phyloP scores from a whole-genome alignment of 2,113 vertebrate genomes.

The Paralichthys olivaceus region DNA sequence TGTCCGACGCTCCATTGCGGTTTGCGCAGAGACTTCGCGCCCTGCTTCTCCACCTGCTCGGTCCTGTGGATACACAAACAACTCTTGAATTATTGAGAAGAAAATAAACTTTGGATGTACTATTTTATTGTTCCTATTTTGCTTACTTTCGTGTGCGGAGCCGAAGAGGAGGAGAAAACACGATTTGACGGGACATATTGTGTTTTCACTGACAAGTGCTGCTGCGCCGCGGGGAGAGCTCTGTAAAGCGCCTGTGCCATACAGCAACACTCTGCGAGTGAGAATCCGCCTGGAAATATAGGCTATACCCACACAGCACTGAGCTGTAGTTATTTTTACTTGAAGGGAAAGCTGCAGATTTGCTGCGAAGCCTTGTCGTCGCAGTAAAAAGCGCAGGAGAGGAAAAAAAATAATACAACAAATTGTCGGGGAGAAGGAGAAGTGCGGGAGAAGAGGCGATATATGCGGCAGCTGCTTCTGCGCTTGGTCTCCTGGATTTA shows the following conservation, averaged over 20 bases:
- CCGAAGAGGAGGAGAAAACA: not conserved
- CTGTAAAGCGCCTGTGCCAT: constrained; percentile 33
- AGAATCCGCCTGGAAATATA: constrained; percentile 40
- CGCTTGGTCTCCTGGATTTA: constrained; percentile 72
- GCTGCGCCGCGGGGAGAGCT: constrained; percentile 32
- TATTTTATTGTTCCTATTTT: not conserved
- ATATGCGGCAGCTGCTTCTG: constrained; percentile 60
- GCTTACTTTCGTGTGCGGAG: constrained; percentile 12
- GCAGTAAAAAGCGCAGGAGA: constrained; percentile 31
- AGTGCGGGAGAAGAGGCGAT: constrained; percentile 42
- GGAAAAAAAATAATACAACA: not conserved
- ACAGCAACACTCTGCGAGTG: constrained; percentile 26
- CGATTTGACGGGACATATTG: constrained; percentile 34
- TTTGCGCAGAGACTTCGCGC: constrained; percentile 45
- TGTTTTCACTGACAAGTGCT: constrained; percentile 4
- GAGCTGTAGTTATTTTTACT: constrained; percentile 57
- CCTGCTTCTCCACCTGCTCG: constrained; percentile 2
- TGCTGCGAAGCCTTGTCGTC: constrained; percentile 55
- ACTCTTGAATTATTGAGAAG: not conserved
- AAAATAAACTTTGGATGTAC: constrained; percentile 34
- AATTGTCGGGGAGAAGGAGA: constrained; percentile 15
- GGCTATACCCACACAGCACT: constrained; percentile 28
- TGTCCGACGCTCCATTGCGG: constrained; percentile 50
- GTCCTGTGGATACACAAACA: constrained; percentile 16
- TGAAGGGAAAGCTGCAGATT: constrained; percentile 57